phyloP scores from a whole-genome alignment of 2,113 vertebrate genomes.

The Meleagris gallopavo region DNA sequence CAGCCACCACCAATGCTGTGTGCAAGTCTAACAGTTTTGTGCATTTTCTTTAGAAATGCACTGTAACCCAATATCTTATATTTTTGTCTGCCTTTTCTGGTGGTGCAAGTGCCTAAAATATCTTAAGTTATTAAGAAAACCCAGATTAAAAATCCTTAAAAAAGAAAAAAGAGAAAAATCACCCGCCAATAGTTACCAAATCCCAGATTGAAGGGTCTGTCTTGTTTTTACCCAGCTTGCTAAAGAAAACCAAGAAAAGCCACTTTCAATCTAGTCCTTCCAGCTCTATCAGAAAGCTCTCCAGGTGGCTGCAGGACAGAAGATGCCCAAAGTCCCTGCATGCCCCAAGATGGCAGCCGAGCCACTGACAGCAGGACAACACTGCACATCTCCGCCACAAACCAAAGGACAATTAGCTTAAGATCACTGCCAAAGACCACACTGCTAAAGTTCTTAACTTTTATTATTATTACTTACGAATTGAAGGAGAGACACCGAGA shows the following conservation, averaged over 20 bases:
- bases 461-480: not conserved
- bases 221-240: not conserved
- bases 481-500: not conserved
- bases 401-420: not conserved
- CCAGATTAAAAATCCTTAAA: not conserved
- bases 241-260: not conserved
- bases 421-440: not conserved
- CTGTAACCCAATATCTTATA: not conserved
- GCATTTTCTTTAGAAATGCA: not conserved
- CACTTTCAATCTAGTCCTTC: accelerated
- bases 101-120: not conserved
- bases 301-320: not conserved
- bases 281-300: not conserved
- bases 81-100: not conserved
- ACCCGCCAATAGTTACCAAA: not conserved
- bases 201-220: not conserved
- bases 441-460: not conserved
- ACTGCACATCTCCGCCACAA: not conserved
- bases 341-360: not conserved
- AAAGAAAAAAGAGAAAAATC: not conserved
- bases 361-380: not conserved
- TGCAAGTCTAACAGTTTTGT: not conserved
- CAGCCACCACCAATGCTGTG: not conserved
- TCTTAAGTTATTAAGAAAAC: not conserved
- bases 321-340: not conserved